phyloP scores from a whole-genome alignment of 2,888 invertebrate species.

The Drosophila gaucha region DNA sequence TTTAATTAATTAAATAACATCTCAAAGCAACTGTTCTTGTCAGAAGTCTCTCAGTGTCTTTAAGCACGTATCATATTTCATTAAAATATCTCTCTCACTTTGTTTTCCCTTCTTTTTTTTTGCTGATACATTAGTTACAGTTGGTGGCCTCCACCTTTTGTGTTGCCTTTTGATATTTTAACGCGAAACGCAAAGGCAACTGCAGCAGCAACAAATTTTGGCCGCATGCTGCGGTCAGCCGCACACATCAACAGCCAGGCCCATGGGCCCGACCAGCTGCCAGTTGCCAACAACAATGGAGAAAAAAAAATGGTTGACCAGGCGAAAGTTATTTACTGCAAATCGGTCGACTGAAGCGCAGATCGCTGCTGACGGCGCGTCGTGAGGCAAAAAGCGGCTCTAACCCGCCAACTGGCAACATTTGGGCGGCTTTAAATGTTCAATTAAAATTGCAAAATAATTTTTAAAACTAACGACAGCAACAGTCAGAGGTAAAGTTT shows the following conservation, averaged over 20 bases:
- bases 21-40: neutral
- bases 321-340: constrained; percentile 76
- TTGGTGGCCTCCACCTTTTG: constrained; percentile 40
- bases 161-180: constrained; percentile 44
- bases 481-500: constrained; percentile 49
- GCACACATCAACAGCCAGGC: constrained; percentile 73
- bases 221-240: constrained; percentile 76
- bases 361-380: constrained; percentile 50
- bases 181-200: constrained; percentile 47
- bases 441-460: constrained; percentile 70
- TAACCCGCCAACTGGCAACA: constrained; percentile 43
- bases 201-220: constrained; percentile 34
- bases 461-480: constrained; percentile 62
- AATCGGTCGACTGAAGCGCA: constrained; percentile 63
- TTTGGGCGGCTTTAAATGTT: constrained; percentile 58
- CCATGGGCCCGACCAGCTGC: constrained; percentile 30
- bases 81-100: constrained; percentile 19
- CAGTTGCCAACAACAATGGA: constrained; percentile 23
- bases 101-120: constrained; percentile 12
- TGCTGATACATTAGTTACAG: constrained; percentile 73
- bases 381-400: constrained; percentile 13
- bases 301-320: constrained; percentile 46
- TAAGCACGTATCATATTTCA: neutral
- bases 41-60: too few relatives aligned
- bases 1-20: too few relatives aligned